Conservation (phyloP, 2,888 invertebrate species). For the Euzetes globulus region DNA sequence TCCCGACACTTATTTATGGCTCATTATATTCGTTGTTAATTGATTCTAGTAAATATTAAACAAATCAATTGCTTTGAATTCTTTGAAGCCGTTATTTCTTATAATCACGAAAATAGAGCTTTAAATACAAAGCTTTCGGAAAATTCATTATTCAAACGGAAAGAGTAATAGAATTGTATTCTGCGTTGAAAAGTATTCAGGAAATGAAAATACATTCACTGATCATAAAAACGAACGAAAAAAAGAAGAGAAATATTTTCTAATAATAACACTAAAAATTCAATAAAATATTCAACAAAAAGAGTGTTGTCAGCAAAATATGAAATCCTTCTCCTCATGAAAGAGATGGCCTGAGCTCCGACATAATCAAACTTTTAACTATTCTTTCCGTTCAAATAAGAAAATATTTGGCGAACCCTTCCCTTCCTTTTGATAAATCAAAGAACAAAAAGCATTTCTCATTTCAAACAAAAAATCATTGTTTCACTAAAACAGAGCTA, state of each 20-base stretch:
- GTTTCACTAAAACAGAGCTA: too few species aligned
- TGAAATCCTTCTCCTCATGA: too few species aligned
- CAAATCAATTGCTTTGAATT: neutral
- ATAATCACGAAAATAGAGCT: neutral
- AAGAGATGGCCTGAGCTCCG: too few species aligned
- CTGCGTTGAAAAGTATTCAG: neutral
- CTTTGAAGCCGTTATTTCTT: neutral
- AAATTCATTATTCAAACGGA: neutral
- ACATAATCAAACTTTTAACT: too few species aligned
- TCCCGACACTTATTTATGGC: neutral
- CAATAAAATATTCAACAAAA: neutral
- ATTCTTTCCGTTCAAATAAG: too few species aligned
- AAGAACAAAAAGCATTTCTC: too few species aligned
- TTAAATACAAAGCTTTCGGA: neutral
- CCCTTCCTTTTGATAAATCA: too few species aligned
- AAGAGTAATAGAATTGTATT: neutral
- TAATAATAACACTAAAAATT: neutral
- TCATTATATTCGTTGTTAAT: constrained; percentile 3
- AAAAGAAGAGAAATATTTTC: neutral
- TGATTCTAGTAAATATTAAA: neutral
- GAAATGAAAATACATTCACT: neutral
- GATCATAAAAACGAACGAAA: neutral
- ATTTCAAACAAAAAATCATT: too few species aligned
- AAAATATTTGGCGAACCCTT: too few species aligned
- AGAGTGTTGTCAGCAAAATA: neutral